phyloP scores from a whole-genome alignment of 2,113 vertebrate species.

The Dromas ardeola region DNA sequence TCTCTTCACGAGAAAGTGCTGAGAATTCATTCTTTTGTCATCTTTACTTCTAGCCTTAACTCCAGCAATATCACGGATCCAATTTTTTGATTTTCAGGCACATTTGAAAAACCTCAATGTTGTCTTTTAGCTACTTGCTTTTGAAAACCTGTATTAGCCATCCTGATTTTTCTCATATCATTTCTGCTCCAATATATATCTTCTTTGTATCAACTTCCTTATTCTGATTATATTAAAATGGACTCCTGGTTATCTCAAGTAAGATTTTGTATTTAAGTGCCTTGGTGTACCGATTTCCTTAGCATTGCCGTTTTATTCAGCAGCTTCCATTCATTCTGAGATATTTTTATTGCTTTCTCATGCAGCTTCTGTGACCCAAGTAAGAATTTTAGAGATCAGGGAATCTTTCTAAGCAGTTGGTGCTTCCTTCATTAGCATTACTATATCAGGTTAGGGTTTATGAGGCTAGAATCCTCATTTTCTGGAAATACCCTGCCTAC shows the following conservation, averaged over 20 bases:
- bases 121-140: not conserved
- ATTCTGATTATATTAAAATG: not conserved
- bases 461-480: not conserved
- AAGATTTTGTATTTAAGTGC: not conserved
- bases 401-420: not conserved
- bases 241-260: not conserved
- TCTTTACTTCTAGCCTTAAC: not conserved
- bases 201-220: not conserved
- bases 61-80: not conserved
- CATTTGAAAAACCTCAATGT: not conserved
- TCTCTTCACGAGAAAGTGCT: not conserved
- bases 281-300: not conserved
- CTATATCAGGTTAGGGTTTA: not conserved
- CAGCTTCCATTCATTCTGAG: not conserved
- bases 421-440: not conserved
- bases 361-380: not conserved
- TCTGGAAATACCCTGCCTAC: not conserved
- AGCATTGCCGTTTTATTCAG: not conserved
- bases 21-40: not conserved
- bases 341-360: not conserved
- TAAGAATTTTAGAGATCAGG: not conserved
- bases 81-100: not conserved
- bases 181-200: not conserved
- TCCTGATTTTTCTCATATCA: not conserved
- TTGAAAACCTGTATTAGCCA: not conserved